Evolutionary conservation across 2,797 vertebrate genomes (phyloP).

Genomic region (Glossophaga mutica): DNA sequence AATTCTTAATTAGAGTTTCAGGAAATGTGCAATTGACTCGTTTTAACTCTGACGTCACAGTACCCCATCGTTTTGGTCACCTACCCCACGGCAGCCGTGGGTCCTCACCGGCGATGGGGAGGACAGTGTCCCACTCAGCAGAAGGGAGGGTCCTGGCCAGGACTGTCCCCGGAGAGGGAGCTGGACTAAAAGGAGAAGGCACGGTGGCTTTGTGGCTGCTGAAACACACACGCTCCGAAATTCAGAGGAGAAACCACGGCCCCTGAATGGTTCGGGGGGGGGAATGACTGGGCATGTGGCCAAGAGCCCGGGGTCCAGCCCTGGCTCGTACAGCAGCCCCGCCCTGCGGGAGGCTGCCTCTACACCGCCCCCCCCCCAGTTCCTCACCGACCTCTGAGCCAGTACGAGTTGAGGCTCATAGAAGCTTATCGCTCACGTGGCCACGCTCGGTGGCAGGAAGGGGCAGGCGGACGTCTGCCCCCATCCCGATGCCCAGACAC

Average conservation of each 20-base stretch:
- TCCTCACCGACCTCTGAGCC: not conserved
- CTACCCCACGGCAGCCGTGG: not conserved
- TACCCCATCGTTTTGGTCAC: fast-evolving
- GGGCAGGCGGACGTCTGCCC: fast-evolving
- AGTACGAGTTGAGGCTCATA: fast-evolving
- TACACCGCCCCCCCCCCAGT: fast-evolving
- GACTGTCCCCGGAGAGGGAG: not conserved
- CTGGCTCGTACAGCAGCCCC: not conserved
- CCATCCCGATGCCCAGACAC: fast-evolving
- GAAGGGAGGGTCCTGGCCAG: too few relatives aligned
- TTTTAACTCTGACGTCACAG: not conserved
- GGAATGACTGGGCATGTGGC: fast-evolving
- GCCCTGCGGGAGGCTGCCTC: not conserved
- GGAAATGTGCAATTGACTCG: slow-evolving; percentile 20
- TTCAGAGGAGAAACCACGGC: not conserved
- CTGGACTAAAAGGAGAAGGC: not conserved
- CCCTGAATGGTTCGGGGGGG: not conserved
- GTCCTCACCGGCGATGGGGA: fast-evolving
- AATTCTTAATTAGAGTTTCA: slow-evolving; percentile 29
- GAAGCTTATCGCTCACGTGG: fast-evolving
- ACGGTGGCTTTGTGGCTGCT: fast-evolving
- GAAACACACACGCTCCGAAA: not conserved
- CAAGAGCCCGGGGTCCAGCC: not conserved
- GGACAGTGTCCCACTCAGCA: not conserved
- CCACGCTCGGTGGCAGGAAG: not conserved